Conservation (phyloP, 2,797 vertebrate species). For the Zenarchopterus dispar region DNA sequence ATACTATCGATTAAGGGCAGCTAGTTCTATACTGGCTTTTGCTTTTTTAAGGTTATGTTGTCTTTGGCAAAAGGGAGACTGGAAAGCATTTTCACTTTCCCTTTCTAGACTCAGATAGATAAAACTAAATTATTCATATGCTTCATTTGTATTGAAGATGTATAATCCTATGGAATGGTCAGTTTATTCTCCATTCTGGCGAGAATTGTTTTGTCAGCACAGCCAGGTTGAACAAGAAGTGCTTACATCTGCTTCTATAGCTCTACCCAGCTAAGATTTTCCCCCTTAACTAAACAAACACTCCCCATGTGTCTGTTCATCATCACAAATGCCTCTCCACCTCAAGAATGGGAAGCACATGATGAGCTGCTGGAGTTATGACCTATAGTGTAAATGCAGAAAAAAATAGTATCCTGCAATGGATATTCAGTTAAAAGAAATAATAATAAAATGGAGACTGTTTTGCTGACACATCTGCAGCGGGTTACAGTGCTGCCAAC, state of each 20-base stretch:
- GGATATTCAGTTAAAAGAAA: constrained; percentile 52
- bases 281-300: constrained; percentile 50
- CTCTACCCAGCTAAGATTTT: constrained; percentile 26
- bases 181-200: constrained; percentile 47
- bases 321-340: constrained; percentile 56
- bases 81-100: constrained; percentile 27
- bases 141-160: constrained; percentile 54
- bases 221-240: constrained; percentile 45
- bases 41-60: constrained; percentile 22
- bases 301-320: constrained; percentile 51
- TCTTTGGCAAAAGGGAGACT: constrained; percentile 19
- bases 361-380: constrained; percentile 52
- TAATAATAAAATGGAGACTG: constrained; percentile 52
- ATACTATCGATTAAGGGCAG: too few species aligned
- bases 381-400: constrained; percentile 29
- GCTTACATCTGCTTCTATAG: constrained; percentile 53
- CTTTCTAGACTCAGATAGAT: constrained; percentile 41
- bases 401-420: constrained; percentile 26
- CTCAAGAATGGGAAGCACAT: constrained; percentile 49
- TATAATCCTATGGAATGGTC: constrained; percentile 56
- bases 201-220: constrained; percentile 67
- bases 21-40: constrained; percentile 3
- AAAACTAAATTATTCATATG: constrained; percentile 65
- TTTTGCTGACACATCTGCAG: constrained; percentile 77
- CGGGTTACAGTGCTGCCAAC: constrained; percentile 64